Conservation (phyloP, 2,888 invertebrate species). For the Unio delphinus region DNA sequence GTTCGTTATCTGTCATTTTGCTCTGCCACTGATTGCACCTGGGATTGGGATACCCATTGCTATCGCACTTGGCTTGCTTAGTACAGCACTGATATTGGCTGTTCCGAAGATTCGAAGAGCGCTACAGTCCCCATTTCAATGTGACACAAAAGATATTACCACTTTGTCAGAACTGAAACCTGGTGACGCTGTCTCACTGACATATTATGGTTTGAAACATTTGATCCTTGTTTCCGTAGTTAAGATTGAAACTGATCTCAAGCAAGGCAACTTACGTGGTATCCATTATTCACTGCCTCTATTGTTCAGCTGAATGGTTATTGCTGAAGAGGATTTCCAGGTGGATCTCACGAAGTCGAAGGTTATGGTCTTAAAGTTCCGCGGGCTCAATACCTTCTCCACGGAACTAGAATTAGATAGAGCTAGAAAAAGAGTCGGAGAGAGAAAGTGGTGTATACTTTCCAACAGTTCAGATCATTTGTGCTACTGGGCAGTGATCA, state of each 20-base stretch:
- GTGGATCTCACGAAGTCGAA: background rate
- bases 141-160: slow-evolving; percentile 2
- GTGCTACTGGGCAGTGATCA: slow-evolving; percentile 10
- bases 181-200: slow-evolving; percentile 4
- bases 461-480: slow-evolving; percentile 9
- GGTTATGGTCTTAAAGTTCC: slow-evolving; percentile 1
- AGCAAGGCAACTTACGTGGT: background rate
- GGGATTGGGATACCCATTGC: slow-evolving; percentile 7
- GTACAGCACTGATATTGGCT: slow-evolving; percentile 3
- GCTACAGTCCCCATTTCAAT: slow-evolving; percentile 10
- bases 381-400: background rate
- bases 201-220: slow-evolving; percentile 6
- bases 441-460: slow-evolving; percentile 3
- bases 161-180: slow-evolving; percentile 1
- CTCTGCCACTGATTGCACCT: background rate
- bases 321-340: slow-evolving; percentile 8
- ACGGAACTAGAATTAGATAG: background rate
- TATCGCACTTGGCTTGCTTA: slow-evolving; percentile 2
- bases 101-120: slow-evolving; percentile 10
- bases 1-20: slow-evolving; percentile 9
- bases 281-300: slow-evolving; percentile 9
- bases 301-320: background rate
- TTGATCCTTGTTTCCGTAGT: slow-evolving; percentile 6
- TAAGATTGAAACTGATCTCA: background rate
- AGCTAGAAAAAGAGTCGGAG: slow-evolving; percentile 4